phyloP scores from a whole-genome alignment of 2,888 invertebrate genomes.

The Clitarchus hookeri region DNA sequence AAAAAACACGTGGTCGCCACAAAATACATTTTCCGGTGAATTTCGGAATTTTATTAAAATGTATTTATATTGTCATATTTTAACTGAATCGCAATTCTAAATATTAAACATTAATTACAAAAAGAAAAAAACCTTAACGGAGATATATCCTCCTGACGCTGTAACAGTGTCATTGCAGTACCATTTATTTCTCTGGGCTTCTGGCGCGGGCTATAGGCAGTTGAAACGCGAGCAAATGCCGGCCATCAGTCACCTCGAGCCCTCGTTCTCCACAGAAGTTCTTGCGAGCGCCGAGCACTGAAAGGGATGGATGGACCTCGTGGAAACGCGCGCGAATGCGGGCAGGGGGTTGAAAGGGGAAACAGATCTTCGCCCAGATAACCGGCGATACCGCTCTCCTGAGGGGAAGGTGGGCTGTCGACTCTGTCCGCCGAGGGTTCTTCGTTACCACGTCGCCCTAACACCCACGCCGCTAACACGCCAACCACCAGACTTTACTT shows the following conservation, averaged over 20 bases:
- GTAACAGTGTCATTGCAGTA: no score
- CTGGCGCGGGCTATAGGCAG: background rate
- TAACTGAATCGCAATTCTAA: no score
- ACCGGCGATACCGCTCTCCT: background rate
- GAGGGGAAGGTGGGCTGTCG: background rate
- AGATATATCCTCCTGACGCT: no score
- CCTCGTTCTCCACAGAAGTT: background rate
- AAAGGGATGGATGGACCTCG: background rate
- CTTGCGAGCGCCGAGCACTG: background rate
- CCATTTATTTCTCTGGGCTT: no score
- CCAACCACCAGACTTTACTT: no score
- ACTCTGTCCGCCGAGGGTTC: background rate
- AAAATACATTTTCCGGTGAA: no score
- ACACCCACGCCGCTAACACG: no score
- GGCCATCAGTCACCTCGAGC: background rate
- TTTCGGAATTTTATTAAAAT: no score
- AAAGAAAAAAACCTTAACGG: no score
- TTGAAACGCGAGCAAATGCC: background rate
- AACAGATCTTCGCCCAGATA: background rate
- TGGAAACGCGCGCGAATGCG: background rate
- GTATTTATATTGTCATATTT: no score
- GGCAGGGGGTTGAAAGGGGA: background rate
- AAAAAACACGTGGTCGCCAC: no score
- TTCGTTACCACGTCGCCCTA: background rate
- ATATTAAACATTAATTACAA: no score